A percentile compares a stretch with the other conserved stretches of the same genome.
phyloP scores from a whole-genome alignment of 2,888 invertebrate species.

The Megamerina dolium region DNA sequence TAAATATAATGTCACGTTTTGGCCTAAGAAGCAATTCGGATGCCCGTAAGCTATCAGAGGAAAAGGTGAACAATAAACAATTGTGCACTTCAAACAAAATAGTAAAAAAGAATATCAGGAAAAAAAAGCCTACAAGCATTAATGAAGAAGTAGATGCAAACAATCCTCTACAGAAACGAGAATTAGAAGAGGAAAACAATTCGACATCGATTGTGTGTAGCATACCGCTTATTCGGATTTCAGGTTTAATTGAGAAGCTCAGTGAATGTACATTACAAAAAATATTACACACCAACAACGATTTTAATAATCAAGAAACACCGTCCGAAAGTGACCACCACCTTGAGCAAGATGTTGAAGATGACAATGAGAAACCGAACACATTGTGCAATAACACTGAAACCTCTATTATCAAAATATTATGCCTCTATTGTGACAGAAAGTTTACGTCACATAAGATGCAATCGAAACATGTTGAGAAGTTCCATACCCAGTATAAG shows the following conservation, averaged over 20 bases:
- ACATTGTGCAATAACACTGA: no score
- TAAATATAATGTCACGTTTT: conserved; percentile 41
- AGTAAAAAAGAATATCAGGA: conserved; percentile 14
- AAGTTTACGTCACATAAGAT: conserved; percentile 47
- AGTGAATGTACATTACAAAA: no score
- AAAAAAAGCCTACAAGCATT: conserved; percentile 16
- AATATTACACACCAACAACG: no score
- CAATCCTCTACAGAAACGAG: conserved; percentile 17
- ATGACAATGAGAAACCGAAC: conserved; percentile 17
- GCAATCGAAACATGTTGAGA: conserved; percentile 47
- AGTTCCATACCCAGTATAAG: conserved; percentile 45
- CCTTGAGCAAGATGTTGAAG: conserved; percentile 12
- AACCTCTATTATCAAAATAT: conserved; percentile 38
- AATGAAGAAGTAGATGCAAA: conserved; percentile 14
- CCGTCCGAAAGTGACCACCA: conserved; percentile 7
- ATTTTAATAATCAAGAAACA: conserved; percentile 6
- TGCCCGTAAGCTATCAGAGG: conserved; percentile 35
- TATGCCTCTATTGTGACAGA: conserved; percentile 51
- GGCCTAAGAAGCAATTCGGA: conserved; percentile 34
- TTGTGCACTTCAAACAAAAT: conserved; percentile 17
- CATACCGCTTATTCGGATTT: conserved; percentile 42
- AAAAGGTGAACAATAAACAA: conserved; percentile 22
- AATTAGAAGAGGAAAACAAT: conserved; percentile 18
- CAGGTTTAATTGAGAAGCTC: conserved; percentile 40
- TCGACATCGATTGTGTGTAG: conserved; percentile 36